Conservation (phyloP, 2,888 invertebrate genomes). For the Scaptomyza caliginosa region DNA sequence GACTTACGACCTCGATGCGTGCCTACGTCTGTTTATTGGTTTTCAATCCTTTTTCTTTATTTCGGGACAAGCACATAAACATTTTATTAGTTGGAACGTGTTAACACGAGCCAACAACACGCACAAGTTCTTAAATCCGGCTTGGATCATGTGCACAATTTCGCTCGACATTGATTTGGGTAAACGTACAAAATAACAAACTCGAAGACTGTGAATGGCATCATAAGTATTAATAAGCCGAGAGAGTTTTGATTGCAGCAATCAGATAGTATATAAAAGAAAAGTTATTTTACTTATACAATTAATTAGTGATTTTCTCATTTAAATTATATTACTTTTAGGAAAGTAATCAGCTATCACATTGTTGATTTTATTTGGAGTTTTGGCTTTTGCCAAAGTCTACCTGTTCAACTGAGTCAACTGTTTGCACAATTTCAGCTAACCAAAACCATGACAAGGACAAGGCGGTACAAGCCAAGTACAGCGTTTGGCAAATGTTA, state of each 20-base stretch:
- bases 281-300: background rate
- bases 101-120: slow-evolving; percentile 48
- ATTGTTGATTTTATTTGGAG: background rate
- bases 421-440: slow-evolving; percentile 6
- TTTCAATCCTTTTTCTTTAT: slow-evolving; percentile 55
- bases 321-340: background rate
- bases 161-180: slow-evolving; percentile 53
- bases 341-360: background rate
- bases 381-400: background rate
- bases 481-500: slow-evolving; percentile 51
- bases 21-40: slow-evolving; percentile 57
- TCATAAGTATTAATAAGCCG: slow-evolving; percentile 37
- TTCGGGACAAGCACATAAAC: slow-evolving; percentile 53
- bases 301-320: background rate
- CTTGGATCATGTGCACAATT: slow-evolving; percentile 7
- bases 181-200: slow-evolving; percentile 20
- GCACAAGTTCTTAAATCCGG: slow-evolving; percentile 23
- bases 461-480: slow-evolving; percentile 11
- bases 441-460: slow-evolving; percentile 13
- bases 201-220: slow-evolving; percentile 29
- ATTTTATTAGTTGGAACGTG: slow-evolving; percentile 75
- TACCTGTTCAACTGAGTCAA: background rate
- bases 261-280: background rate
- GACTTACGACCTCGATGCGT: slow-evolving; percentile 49
- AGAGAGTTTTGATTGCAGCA: slow-evolving; percentile 11